phyloP scores from a whole-genome alignment of 2,888 invertebrate genomes.

The Lasiommata megera region DNA sequence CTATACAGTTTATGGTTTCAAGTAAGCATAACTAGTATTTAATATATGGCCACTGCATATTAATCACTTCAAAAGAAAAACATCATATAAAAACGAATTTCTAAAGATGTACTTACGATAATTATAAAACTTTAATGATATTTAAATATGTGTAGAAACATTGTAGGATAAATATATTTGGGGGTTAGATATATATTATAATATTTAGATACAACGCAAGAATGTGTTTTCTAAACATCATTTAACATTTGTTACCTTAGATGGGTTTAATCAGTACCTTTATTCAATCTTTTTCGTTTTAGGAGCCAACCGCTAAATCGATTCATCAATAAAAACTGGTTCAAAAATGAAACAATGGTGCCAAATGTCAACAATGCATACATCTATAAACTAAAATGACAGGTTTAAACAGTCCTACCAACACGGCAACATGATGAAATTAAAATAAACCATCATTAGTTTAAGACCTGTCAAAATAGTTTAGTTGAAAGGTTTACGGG shows the following conservation, averaged over 20 bases:
- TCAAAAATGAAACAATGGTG: no score
- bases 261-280: neutral
- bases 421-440: no score
- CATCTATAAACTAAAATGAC: no score
- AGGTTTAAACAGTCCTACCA: no score
- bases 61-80: neutral
- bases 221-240: neutral
- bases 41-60: constrained; percentile 71
- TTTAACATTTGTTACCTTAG: neutral
- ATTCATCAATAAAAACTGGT: neutral
- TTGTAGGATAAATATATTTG: neutral
- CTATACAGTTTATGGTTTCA: neutral
- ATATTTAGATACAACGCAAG: neutral
- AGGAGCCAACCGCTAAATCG: neutral
- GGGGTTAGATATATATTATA: neutral
- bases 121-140: neutral
- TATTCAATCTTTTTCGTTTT: neutral
- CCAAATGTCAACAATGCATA: no score
- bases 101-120: neutral
- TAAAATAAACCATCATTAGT: no score
- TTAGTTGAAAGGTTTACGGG: no score
- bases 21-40: constrained; percentile 7
- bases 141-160: neutral
- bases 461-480: no score
- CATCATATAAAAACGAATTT: neutral